phyloP scores from a whole-genome alignment of 2,113 vertebrate species.

The Bambusicola thoracicus region DNA sequence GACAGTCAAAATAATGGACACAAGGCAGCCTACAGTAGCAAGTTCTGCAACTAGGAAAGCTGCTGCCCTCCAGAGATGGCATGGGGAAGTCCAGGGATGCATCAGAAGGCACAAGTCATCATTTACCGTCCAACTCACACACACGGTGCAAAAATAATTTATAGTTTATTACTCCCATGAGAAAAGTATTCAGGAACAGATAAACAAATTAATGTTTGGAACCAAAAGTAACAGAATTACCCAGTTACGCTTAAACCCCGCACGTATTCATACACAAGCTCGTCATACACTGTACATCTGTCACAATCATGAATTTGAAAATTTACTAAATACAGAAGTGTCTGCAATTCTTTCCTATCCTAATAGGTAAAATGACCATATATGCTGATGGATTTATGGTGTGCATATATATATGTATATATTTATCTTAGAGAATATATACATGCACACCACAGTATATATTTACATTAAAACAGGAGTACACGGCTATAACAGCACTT shows the following conservation, averaged over 20 bases:
- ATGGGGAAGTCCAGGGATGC: neutral
- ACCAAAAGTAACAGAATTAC: constrained; percentile 32
- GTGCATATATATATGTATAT: neutral
- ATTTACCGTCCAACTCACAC: constrained; percentile 45
- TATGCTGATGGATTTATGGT: neutral
- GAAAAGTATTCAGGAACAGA: constrained; percentile 56
- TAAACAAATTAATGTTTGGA: constrained; percentile 39
- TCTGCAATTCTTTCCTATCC: constrained; percentile 20
- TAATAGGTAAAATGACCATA: constrained; percentile 6
- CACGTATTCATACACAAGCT: constrained; percentile 9
- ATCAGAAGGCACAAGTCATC: neutral
- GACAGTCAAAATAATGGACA: neutral
- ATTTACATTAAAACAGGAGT: neutral
- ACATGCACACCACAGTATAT: neutral
- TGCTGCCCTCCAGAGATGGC: neutral
- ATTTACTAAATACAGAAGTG: constrained; percentile 43
- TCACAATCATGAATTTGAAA: neutral
- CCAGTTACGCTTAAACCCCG: neutral
- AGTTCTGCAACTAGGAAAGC: neutral
- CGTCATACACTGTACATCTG: constrained; percentile 20
- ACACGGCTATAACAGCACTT: neutral
- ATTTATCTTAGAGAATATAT: neutral
- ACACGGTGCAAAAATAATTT: constrained; percentile 65
- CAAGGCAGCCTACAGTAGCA: neutral
- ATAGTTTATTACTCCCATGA: constrained; percentile 55